phyloP scores from a whole-genome alignment of 2,113 vertebrate species.

The Cyanocitta stelleri region DNA sequence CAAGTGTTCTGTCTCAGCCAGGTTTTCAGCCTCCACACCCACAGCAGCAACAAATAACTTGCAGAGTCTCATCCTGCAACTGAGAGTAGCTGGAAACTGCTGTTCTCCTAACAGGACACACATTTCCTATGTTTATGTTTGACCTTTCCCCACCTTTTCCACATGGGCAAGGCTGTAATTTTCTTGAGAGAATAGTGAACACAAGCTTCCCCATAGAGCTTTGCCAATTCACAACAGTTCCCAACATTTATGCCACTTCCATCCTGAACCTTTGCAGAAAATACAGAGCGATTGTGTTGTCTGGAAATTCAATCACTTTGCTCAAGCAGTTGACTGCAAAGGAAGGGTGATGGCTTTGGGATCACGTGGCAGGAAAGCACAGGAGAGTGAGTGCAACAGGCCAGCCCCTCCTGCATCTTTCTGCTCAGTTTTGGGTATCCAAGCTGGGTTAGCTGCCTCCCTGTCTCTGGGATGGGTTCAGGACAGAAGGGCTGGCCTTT shows the following conservation, averaged over 20 bases:
- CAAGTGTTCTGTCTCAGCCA: neutral
- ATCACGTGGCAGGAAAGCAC: neutral
- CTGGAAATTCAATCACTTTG: neutral
- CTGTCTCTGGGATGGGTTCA: neutral
- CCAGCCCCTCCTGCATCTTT: neutral
- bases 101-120: neutral
- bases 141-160: neutral
- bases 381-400: rapidly evolving
- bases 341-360: neutral
- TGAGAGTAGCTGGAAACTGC: neutral
- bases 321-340: neutral
- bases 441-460: neutral
- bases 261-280: neutral
- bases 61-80: neutral
- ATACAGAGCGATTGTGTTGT: neutral
- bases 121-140: neutral
- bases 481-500: neutral
- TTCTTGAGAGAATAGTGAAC: neutral
- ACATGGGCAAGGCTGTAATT: neutral
- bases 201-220: neutral
- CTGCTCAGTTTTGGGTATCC: neutral
- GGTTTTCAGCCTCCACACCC: neutral
- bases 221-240: neutral
- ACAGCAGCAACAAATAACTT: neutral
- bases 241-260: neutral